phyloP scores from a whole-genome alignment of 2,888 invertebrate genomes.

The Taphrorychus bicolor region DNA sequence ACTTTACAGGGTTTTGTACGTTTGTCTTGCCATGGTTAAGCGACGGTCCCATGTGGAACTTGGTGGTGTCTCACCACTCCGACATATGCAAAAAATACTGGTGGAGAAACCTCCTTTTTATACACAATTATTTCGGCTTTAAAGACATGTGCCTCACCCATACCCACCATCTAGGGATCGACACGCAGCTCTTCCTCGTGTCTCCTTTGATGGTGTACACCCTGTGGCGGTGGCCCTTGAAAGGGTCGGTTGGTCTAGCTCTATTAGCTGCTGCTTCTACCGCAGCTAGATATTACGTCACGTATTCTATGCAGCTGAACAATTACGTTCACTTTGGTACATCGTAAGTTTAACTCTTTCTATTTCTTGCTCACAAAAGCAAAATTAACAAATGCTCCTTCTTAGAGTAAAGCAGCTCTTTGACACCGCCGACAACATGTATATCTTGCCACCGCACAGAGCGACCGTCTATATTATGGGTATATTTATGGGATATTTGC shows the following conservation, averaged over 20 bases:
- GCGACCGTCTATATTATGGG: constrained; percentile 75
- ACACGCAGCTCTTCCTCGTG: constrained; percentile 70
- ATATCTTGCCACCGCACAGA: constrained; percentile 71
- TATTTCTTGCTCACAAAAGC: no score
- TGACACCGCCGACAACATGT: constrained; percentile 73
- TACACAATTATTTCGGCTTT: constrained; percentile 77
- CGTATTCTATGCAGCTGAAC: constrained; percentile 66
- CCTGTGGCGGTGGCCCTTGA: constrained; percentile 69
- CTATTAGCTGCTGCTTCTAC: constrained; percentile 65
- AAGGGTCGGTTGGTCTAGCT: constrained; percentile 61
- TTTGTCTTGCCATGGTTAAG: constrained; percentile 69
- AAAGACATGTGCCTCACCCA: constrained; percentile 76
- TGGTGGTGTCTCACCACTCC: constrained; percentile 72
- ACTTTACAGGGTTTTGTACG: constrained; percentile 66
- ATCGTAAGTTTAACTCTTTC: constrained; percentile 71
- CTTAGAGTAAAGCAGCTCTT: constrained; percentile 69
- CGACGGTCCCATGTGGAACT: constrained; percentile 74
- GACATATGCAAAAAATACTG: constrained; percentile 72
- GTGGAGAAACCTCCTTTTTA: constrained; percentile 75
- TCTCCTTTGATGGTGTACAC: constrained; percentile 67
- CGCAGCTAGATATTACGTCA: constrained; percentile 67
- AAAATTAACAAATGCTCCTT: constrained; percentile 38
- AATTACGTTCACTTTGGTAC: constrained; percentile 74
- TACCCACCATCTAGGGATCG: constrained; percentile 75
- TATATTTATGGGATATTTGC: constrained; percentile 66